Conservation (phyloP, 2,113 vertebrate genomes). For the Micronycteris hirsuta region DNA sequence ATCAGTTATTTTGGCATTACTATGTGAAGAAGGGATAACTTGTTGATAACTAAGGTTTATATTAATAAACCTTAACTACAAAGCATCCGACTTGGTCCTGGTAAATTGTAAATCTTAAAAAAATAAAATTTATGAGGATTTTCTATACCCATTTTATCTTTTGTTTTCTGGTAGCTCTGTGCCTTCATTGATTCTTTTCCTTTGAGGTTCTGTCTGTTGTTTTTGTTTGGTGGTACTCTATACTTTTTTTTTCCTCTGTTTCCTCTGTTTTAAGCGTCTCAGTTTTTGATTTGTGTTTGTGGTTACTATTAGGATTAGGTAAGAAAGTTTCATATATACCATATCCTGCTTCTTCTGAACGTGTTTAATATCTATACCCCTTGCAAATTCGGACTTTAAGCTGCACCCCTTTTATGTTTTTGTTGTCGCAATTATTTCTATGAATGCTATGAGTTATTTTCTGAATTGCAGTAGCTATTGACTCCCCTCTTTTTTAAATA, state of each 20-base stretch:
- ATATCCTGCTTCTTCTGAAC: neutral
- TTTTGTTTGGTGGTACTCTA: neutral
- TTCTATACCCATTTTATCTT: neutral
- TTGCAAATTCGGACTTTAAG: neutral
- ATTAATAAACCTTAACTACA: conserved; percentile 1
- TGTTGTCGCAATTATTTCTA: neutral
- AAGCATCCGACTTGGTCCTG: neutral
- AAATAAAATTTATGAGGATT: neutral
- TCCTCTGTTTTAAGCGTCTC: neutral
- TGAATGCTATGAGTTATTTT: neutral
- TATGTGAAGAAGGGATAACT: neutral
- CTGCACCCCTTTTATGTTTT: neutral
- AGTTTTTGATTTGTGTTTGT: neutral
- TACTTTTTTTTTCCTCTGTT: neutral
- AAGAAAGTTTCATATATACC: neutral
- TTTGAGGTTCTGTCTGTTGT: neutral
- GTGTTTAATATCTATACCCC: neutral
- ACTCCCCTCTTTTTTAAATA: neutral
- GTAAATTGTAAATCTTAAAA: conserved; percentile 16
- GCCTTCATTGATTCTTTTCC: neutral
- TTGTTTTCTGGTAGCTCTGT: neutral
- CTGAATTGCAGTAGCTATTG: neutral
- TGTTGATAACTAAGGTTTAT: conserved; percentile 47
- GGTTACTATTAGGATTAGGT: neutral
- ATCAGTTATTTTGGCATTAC: conserved; percentile 45